Evolutionary conservation across 2,797 vertebrate species (phyloP).

Genomic region (Tokudaia tokunoshimensis): DNA sequence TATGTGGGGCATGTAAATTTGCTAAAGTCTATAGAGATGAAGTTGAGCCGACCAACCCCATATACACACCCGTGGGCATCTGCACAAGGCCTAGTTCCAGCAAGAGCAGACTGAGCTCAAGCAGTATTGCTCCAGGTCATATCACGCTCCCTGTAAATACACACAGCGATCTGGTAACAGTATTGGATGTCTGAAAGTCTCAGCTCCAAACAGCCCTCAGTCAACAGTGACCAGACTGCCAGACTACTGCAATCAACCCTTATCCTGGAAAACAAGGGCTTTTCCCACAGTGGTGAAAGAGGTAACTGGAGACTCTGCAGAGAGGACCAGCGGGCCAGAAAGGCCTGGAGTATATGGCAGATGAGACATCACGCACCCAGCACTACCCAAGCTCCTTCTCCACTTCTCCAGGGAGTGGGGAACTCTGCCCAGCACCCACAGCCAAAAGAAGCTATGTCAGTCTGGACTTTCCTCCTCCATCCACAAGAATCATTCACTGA

Average conservation of each 20-base stretch:
- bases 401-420: neutral
- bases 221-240: neutral
- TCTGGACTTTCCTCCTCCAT: neutral
- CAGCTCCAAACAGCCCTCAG: neutral
- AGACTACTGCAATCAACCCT: constrained; percentile 9
- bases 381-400: neutral
- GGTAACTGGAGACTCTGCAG: neutral
- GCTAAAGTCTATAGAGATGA: neutral
- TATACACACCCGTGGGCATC: neutral
- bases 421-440: neutral
- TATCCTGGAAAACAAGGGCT: constrained; percentile 35
- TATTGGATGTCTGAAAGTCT: constrained; percentile 12
- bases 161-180: neutral
- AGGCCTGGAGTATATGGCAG: neutral
- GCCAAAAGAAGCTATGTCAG: neutral
- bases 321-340: neutral
- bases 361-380: neutral
- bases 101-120: neutral
- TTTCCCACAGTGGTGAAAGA: neutral
- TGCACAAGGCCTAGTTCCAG: neutral
- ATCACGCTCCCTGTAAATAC: neutral
- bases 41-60: neutral
- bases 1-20: neutral
- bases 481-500: neutral
- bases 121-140: neutral